A percentile compares a stretch with the other conserved stretches of the same genome.
Evolutionary conservation across 2,797 vertebrate species (phyloP).

Genomic region (Falco berigora): DNA sequence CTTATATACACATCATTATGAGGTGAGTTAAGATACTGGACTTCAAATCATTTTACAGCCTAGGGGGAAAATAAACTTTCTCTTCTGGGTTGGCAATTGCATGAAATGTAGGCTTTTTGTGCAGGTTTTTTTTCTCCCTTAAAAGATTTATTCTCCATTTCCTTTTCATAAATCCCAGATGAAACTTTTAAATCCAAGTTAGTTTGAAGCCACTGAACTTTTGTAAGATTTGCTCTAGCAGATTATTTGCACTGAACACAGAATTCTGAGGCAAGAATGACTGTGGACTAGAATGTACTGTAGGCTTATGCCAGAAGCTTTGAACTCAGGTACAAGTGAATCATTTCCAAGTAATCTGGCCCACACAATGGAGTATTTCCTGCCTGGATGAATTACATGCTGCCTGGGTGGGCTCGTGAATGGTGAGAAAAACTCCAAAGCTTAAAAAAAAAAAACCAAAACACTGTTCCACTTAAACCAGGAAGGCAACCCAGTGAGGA

Average conservation of each 20-base stretch:
- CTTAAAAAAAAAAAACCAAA: neutral
- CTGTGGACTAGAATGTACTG: neutral
- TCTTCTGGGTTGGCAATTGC: neutral
- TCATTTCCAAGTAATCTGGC: constrained; percentile 37
- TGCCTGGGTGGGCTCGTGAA: constrained; percentile 57
- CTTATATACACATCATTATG: neutral
- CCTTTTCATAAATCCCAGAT: neutral
- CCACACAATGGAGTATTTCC: constrained; percentile 53
- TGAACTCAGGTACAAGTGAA: constrained; percentile 54
- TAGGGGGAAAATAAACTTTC: neutral
- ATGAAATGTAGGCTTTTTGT: neutral
- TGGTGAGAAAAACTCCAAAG: neutral
- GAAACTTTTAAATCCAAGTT: neutral
- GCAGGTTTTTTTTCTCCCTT: neutral
- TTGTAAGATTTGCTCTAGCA: neutral
- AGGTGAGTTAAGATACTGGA: neutral
- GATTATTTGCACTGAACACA: neutral
- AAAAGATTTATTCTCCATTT: neutral
- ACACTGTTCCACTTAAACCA: neutral
- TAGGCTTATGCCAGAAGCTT: neutral
- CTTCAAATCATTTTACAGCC: neutral
- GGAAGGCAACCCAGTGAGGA: neutral
- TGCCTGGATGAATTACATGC: neutral
- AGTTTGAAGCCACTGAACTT: constrained; percentile 6
- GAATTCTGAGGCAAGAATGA: neutral